Conservation (phyloP, 2,113 vertebrate species). For the Penelope pileata region DNA sequence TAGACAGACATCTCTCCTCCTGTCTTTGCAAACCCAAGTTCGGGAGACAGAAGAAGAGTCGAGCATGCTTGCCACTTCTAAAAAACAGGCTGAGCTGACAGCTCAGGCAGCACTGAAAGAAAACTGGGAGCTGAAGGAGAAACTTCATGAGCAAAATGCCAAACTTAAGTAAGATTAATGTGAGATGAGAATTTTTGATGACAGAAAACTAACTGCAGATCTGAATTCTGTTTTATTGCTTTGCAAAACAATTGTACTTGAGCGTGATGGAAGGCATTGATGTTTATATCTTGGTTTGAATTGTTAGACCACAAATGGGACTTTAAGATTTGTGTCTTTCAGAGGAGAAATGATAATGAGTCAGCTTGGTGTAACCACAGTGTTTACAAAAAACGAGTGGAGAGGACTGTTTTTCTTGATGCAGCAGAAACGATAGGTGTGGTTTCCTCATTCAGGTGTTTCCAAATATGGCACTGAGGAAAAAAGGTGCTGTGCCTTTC, state of each 20-base stretch:
- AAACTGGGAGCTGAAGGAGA: slow-evolving; percentile 74
- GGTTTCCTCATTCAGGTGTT: background rate
- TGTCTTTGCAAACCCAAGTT: slow-evolving; percentile 74
- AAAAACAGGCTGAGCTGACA: slow-evolving; percentile 70
- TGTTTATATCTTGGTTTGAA: background rate
- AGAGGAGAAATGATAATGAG: background rate
- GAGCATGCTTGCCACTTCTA: slow-evolving; percentile 44
- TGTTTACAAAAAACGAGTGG: background rate
- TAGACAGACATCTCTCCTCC: slow-evolving; percentile 77
- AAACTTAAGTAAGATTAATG: slow-evolving; percentile 75
- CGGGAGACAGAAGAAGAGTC: slow-evolving; percentile 79
- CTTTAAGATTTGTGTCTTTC: background rate
- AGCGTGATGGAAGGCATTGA: background rate
- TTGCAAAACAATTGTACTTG: background rate
- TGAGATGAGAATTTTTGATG: background rate
- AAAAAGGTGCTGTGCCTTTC: background rate
- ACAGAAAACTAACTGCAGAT: background rate
- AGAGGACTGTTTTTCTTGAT: background rate
- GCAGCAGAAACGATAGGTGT: background rate
- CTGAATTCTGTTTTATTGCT: background rate
- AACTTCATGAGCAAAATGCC: slow-evolving; percentile 58
- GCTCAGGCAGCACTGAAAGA: slow-evolving; percentile 70
- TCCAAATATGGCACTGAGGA: background rate
- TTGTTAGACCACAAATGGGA: background rate
- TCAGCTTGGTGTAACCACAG: background rate